Percentiles rank a stretch among this genome's conserved stretches.
Conservation (phyloP, 2,888 invertebrate species). For the Caenorhabditis becei region DNA sequence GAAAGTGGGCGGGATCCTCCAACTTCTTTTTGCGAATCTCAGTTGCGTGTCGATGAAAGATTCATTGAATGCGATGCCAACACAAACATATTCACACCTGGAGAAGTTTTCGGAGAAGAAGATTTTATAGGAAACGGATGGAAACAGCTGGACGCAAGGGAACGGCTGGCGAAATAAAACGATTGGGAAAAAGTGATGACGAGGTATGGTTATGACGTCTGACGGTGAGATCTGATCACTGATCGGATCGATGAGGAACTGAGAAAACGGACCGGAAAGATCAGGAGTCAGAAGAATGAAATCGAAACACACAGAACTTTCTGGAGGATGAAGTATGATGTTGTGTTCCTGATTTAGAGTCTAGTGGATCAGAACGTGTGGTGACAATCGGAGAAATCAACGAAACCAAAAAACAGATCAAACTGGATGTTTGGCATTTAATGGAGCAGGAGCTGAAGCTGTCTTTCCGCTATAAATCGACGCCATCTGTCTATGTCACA, state of each 20-base stretch:
- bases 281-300: too few species aligned
- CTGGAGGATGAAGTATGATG: too few species aligned
- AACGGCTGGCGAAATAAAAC: slow-evolving; percentile 12
- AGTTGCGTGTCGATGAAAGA: slow-evolving; percentile 59
- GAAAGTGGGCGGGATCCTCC: slow-evolving; percentile 34
- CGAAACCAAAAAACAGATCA: not conserved
- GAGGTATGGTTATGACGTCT: slow-evolving; percentile 14
- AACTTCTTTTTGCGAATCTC: not conserved
- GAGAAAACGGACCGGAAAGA: not conserved
- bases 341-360: too few species aligned
- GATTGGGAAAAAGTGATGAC: slow-evolving; percentile 23
- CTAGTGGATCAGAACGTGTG: too few species aligned
- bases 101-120: slow-evolving; percentile 17
- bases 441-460: slow-evolving; percentile 3
- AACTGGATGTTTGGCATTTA: slow-evolving; percentile 23
- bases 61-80: slow-evolving; percentile 7
- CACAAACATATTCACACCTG: slow-evolving; percentile 40
- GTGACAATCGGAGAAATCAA: not conserved
- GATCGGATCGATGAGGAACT: not conserved
- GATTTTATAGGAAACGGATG: slow-evolving; percentile 46
- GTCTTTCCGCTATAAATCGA: slow-evolving; percentile 19
- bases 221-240: slow-evolving; percentile 6
- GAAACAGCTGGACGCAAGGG: slow-evolving; percentile 36
- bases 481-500: slow-evolving; percentile 41
- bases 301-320: too few species aligned